These are phyloP conservation scores for Sminthopsis crassicaudata DNA, from an alignment of 2,113 vertebrate genomes.

Conservation along the genomic window DNA sequence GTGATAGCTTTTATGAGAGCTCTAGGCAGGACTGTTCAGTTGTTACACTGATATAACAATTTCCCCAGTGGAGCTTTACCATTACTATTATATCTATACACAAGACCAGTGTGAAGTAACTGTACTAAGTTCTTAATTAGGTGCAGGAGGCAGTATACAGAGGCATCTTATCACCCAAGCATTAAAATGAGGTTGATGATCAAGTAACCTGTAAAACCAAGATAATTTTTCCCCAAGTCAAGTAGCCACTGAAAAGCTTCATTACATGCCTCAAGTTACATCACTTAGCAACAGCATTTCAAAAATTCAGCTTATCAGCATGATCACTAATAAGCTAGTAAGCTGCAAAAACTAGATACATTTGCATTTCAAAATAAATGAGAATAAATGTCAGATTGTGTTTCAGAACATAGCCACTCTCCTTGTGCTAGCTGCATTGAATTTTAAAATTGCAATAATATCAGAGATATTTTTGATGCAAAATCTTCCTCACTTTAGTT, in stretches of 20 bases:
- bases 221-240: conserved; percentile 76
- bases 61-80: conserved; percentile 49
- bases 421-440: conserved; percentile 8
- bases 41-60: neutral
- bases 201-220: conserved; percentile 79
- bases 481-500: neutral
- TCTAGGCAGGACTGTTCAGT: neutral
- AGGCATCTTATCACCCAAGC: conserved; percentile 61
- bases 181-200: conserved; percentile 78
- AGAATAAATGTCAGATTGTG: conserved; percentile 76
- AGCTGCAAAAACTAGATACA: conserved; percentile 69
- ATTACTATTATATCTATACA: conserved; percentile 63
- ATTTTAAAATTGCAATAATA: conserved; percentile 3
- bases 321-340: conserved; percentile 81
- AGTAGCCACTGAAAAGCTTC: conserved; percentile 80
- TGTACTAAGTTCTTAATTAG: conserved; percentile 69
- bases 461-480: neutral
- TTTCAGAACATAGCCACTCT: conserved; percentile 66
- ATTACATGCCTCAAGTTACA: conserved; percentile 83
- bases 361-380: conserved; percentile 82
- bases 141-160: conserved; percentile 50
- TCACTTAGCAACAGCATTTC: conserved; percentile 82
- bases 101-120: conserved; percentile 58
- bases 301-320: conserved; percentile 80
- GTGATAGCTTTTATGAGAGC: neutral